Evolutionary conservation across 2,888 invertebrate genomes (phyloP).

Genomic region (Tineola bisselliella): DNA sequence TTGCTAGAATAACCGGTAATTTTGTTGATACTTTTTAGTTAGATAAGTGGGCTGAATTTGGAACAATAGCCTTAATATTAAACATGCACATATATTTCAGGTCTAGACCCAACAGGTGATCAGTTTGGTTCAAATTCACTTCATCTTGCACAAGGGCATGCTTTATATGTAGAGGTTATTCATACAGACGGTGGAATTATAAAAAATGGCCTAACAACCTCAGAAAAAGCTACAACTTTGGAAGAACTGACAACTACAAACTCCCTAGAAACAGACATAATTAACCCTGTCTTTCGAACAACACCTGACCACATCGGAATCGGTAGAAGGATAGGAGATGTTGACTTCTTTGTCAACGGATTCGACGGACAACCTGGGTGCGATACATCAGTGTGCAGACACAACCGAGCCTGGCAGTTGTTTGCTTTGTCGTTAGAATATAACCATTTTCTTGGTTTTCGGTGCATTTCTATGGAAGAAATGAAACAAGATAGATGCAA

Average conservation of each 20-base stretch:
- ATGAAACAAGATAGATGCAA: constrained; percentile 14
- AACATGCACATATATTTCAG: background rate
- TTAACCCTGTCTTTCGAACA: background rate
- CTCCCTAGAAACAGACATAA: no score
- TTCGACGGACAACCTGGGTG: constrained; percentile 23
- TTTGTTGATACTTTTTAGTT: background rate
- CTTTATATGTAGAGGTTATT: constrained; percentile 24
- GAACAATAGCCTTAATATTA: no score
- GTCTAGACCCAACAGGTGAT: constrained; percentile 33
- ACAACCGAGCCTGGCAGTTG: constrained; percentile 13
- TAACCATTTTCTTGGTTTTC: constrained; percentile 14
- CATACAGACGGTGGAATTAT: constrained; percentile 16
- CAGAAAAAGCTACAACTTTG: no score
- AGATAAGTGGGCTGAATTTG: background rate
- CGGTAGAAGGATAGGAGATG: constrained; percentile 13
- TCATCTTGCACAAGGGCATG: constrained; percentile 13
- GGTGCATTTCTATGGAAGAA: constrained; percentile 15
- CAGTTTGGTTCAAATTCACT: constrained; percentile 24
- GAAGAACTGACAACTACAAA: no score
- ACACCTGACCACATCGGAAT: constrained; percentile 14
- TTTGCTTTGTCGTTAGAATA: constrained; percentile 15
- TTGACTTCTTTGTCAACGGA: constrained; percentile 19
- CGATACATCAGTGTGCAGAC: constrained; percentile 3
- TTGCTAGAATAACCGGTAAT: constrained; percentile 17
- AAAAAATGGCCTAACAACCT: background rate